Evolutionary conservation across 2,797 vertebrate species (phyloP), one percentile per base, ranked within the genome.

Genomic region (Liparis tanakae): DNA sequence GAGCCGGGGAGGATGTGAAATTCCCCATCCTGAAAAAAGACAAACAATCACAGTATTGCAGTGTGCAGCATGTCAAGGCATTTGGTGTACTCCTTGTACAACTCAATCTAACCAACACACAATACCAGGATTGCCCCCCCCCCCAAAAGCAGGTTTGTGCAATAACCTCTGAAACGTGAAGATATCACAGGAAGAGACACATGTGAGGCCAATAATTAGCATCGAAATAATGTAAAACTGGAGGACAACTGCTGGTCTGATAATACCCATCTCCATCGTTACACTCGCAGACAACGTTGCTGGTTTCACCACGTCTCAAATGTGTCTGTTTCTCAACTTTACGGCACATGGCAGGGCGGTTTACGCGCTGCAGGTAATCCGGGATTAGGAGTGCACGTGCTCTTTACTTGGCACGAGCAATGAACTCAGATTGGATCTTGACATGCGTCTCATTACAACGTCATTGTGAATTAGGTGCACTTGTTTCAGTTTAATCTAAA

Each of bases 1-100:
- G 59, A 10, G 86, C 1, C 10, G 82, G 53, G 17, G 90, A 82
- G 1, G 94, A 95, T 0, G 90, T 91, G 0, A 89, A 90, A 55
- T 95, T 95, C 12, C 95, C 95, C 95, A 95, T 95, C 79, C 95
- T 95, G 72, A 67, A 91, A 91, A 83, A 50, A 84, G 14, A 60
- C 57, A 53, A 41, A 79, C 9, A 72, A 25, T 3, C 7, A 67
- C 17, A 74, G 12, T 3, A 20, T 60, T 34, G 4, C 4, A 33
- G 62, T 33, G 81, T 36, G 13, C 1, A 76, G 0, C 6, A 46
- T 3, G 6, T 34, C 12, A 36, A 13, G 10, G 5, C 7, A 22
- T 39, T 25, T 7, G 10, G 1, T 36, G 4, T 12, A 41, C 39
- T 41, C 10, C 39, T 41, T 39, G 1, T 39, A 3, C 3, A 41